Evolutionary conservation across 2,888 invertebrate genomes (phyloP).

Genomic region (Caenorhabditis sp.): DNA sequence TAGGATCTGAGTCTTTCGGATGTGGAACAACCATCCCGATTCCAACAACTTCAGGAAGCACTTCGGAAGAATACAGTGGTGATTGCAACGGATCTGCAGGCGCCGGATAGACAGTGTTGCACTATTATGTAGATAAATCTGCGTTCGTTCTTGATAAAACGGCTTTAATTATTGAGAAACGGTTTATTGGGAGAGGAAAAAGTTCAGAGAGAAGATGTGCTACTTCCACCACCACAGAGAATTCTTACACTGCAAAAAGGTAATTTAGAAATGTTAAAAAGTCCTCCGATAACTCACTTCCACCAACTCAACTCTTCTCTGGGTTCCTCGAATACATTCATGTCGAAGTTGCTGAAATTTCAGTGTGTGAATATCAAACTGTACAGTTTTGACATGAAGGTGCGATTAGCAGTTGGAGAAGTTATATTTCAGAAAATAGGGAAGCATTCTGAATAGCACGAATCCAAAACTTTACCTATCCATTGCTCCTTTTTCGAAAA

Average conservation of each 20-base stretch:
- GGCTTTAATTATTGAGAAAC: background rate
- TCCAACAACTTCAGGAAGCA: conserved; percentile 79
- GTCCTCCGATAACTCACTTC: conserved; percentile 25
- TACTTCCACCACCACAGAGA: conserved; percentile 26
- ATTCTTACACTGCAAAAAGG: conserved; percentile 37
- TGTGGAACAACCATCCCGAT: conserved; percentile 75
- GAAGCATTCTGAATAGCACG: too few relatives aligned
- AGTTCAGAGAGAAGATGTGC: conserved; percentile 14
- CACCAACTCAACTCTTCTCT: conserved; percentile 41
- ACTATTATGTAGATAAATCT: conserved; percentile 63
- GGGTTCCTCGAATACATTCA: conserved; percentile 39
- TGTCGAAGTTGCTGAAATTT: conserved; percentile 29
- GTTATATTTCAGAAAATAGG: background rate
- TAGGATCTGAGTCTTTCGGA: conserved; percentile 79
- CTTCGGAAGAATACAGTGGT: conserved; percentile 64
- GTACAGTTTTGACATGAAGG: background rate
- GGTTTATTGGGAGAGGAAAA: conserved; percentile 8
- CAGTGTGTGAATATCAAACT: too few relatives aligned
- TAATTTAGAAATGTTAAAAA: background rate
- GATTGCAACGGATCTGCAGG: conserved; percentile 67
- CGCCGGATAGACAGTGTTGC: conserved; percentile 80
- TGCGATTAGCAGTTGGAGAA: background rate
- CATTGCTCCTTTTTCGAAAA: conserved; percentile 21
- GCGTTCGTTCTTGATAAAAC: conserved; percentile 10
- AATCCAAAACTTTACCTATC: conserved; percentile 20